phyloP scores from a whole-genome alignment of 2,797 vertebrate species.

The Erethizon dorsatum region DNA sequence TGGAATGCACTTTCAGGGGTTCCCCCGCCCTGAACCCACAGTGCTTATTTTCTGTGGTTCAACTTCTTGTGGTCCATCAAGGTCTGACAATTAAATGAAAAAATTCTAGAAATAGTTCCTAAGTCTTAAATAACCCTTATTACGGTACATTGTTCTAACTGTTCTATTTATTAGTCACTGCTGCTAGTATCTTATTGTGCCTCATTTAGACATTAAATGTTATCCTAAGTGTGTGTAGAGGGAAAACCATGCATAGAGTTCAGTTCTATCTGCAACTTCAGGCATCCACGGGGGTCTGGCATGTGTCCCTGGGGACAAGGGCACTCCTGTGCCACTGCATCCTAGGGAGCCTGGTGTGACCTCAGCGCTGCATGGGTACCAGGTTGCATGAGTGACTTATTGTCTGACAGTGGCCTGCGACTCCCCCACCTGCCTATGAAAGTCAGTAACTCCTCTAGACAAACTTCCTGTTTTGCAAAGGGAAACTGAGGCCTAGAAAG shows the following conservation, averaged over 20 bases:
- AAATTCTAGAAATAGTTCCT: background rate
- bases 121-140: background rate
- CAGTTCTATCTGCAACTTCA: no score
- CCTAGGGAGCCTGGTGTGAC: background rate
- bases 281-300: background rate
- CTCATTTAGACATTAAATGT: background rate
- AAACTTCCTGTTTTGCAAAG: background rate
- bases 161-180: background rate
- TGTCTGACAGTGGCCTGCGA: background rate
- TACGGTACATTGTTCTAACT: background rate
- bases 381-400: background rate
- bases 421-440: no score
- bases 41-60: background rate
- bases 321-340: background rate
- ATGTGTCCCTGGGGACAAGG: background rate
- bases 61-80: background rate
- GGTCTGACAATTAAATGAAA: background rate
- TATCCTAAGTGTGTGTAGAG: background rate
- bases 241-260: background rate
- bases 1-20: no score
- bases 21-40: background rate
- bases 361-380: no score
- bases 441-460: background rate
- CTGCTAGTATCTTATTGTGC: background rate
- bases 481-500: background rate